A percentile compares a stretch with the other conserved stretches of the same genome.
These are phyloP conservation scores for Eumeta japonica DNA, from an alignment of 1,140 invertebrate species.

Conservation along the genomic window DNA sequence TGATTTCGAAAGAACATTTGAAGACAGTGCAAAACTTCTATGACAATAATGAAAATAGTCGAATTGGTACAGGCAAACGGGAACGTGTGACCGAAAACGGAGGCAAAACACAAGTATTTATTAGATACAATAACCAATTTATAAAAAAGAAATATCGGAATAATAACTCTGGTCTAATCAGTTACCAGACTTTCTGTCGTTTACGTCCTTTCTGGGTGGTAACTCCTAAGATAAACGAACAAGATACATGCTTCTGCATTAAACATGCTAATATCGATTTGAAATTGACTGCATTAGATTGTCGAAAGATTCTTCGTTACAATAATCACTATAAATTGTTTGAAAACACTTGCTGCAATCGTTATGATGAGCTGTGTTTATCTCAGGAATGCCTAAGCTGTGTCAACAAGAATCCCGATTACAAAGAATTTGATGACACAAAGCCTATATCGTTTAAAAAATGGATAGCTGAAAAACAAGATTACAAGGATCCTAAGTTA, in stretches of 20 bases:
- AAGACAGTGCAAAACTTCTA: too few species aligned
- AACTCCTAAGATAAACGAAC: too few species aligned
- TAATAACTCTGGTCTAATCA: too few species aligned
- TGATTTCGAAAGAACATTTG: too few species aligned
- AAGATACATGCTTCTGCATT: background rate
- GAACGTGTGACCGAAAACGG: too few species aligned
- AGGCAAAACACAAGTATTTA: too few species aligned
- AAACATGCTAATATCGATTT: constrained; percentile 4
- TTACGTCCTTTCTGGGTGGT: too few species aligned
- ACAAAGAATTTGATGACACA: constrained; percentile 13
- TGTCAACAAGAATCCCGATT: constrained; percentile 10
- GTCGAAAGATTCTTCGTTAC: constrained; percentile 1
- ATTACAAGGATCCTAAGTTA: constrained; percentile 5
- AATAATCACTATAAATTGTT: constrained; percentile 4
- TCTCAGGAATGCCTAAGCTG: constrained; percentile 7
- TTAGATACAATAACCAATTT: too few species aligned
- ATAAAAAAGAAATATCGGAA: too few species aligned
- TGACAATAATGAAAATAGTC: too few species aligned
- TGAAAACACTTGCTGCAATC: constrained; percentile 4
- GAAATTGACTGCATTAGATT: constrained; percentile 1
- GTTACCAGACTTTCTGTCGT: too few species aligned
- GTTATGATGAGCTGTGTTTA: constrained; percentile 6
- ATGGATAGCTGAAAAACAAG: constrained; percentile 14
- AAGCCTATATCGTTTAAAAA: constrained; percentile 11
- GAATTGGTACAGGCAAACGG: too few species aligned